These are phyloP conservation scores for Eretmocerus hayati DNA, from an alignment of 2,888 invertebrate genomes.

Conservation along the genomic window DNA sequence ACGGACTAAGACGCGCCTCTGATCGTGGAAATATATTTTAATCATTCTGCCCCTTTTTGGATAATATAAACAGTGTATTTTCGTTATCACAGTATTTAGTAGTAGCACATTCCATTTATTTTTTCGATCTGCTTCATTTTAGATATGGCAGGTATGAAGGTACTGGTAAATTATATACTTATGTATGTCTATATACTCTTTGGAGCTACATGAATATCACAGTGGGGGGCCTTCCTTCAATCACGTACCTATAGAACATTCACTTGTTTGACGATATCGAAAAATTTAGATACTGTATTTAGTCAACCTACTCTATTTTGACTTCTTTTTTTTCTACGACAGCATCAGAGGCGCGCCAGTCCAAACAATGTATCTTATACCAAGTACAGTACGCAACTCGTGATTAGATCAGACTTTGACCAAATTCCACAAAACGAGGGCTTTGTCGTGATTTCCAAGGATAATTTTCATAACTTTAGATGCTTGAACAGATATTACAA, in stretches of 20 bases:
- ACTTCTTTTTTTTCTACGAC: slow-evolving; percentile 25
- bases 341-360: slow-evolving; percentile 35
- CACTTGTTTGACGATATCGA: slow-evolving; percentile 22
- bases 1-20: slow-evolving; percentile 33
- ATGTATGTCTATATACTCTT: slow-evolving; percentile 45
- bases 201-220: slow-evolving; percentile 46
- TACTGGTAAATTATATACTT: slow-evolving; percentile 44
- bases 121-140: slow-evolving; percentile 36
- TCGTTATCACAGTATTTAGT: slow-evolving; percentile 45
- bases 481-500: too few relatives aligned
- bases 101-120: slow-evolving; percentile 36
- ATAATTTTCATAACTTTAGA: too few relatives aligned
- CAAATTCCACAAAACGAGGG: too few relatives aligned
- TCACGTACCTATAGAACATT: slow-evolving; percentile 26
- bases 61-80: slow-evolving; percentile 41
- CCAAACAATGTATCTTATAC: slow-evolving; percentile 19
- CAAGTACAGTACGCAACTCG: too few relatives aligned
- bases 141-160: slow-evolving; percentile 45
- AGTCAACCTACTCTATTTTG: slow-evolving; percentile 14
- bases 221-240: slow-evolving; percentile 38
- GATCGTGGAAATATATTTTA: slow-evolving; percentile 19
- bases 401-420: too few relatives aligned
- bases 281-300: slow-evolving; percentile 18
- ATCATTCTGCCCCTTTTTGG: slow-evolving; percentile 37
- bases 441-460: too few relatives aligned